Percentiles rank a stretch among this genome's conserved stretches.
phyloP scores from a whole-genome alignment of 37 sponge, comb jelly and placozoan species.

The Haliclona indistincta region DNA sequence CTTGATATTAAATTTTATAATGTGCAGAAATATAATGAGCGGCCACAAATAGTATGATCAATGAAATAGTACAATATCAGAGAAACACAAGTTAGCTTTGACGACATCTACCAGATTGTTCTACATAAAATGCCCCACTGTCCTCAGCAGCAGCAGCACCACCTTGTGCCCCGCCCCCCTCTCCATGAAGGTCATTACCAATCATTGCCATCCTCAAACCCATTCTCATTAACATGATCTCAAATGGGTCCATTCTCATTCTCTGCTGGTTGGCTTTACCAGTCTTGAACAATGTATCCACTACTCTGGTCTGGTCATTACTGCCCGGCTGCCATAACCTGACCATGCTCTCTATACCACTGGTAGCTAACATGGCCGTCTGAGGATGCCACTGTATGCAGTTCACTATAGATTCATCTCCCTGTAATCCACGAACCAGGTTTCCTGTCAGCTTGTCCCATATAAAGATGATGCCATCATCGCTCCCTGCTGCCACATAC shows the following conservation, averaged over 20 bases:
- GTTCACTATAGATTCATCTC: conserved; percentile 84
- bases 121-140: neutral
- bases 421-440: conserved; percentile 66
- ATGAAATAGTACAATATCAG: too few species aligned
- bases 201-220: conserved; percentile 43
- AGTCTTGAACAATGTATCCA: conserved; percentile 23
- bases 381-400: conserved; percentile 90
- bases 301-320: neutral
- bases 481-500: conserved; percentile 93
- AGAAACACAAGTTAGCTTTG: too few species aligned
- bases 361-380: conserved; percentile 65
- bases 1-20: too few species aligned
- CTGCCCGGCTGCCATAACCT: conserved; percentile 76
- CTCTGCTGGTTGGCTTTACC: conserved; percentile 62
- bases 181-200: neutral
- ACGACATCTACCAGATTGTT: too few species aligned
- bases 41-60: too few species aligned
- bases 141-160: neutral
- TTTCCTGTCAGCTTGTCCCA: conserved; percentile 84
- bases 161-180: neutral
- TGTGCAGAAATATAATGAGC: too few species aligned
- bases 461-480: conserved; percentile 89
- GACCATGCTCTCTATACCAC: conserved; percentile 86
- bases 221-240: conserved; percentile 84
- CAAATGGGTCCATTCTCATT: conserved; percentile 77